phyloP scores from a whole-genome alignment of 2,113 vertebrate species.

The Spilogale gracilis region DNA sequence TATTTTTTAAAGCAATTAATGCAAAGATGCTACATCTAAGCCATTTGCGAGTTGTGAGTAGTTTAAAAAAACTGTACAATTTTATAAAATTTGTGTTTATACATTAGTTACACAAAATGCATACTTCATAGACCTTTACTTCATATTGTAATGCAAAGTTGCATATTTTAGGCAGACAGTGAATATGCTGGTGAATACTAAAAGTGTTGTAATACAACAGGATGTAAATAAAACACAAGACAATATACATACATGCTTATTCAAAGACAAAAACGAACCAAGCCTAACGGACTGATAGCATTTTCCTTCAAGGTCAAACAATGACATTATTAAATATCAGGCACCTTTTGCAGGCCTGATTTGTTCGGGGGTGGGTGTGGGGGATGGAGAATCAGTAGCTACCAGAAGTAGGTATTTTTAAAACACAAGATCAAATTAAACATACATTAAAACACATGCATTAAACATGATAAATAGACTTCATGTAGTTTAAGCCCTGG shows the following conservation, averaged over 20 bases:
- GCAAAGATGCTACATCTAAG: slow-evolving; percentile 84
- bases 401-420: slow-evolving; percentile 75
- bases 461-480: slow-evolving; percentile 91
- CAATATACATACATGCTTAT: slow-evolving; percentile 87
- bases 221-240: slow-evolving; percentile 85
- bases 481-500: slow-evolving; percentile 87
- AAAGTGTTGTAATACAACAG: slow-evolving; percentile 92
- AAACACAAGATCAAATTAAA: slow-evolving; percentile 83
- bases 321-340: slow-evolving; percentile 78
- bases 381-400: slow-evolving; percentile 59
- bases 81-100: slow-evolving; percentile 99
- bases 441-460: slow-evolving; percentile 87
- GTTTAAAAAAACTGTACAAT: slow-evolving; percentile 96
- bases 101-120: slow-evolving; percentile 99
- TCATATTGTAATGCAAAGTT: slow-evolving; percentile 93
- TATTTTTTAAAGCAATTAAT: slow-evolving; percentile 85
- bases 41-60: slow-evolving; percentile 85
- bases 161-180: slow-evolving; percentile 93
- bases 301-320: slow-evolving; percentile 84
- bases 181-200: slow-evolving; percentile 99
- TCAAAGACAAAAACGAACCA: slow-evolving; percentile 84
- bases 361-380: background rate
- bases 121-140: slow-evolving; percentile 98
- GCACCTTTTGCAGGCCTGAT: slow-evolving; percentile 77
- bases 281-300: slow-evolving; percentile 78